A percentile compares a stretch with the other conserved stretches of the same genome.
phyloP scores from a whole-genome alignment of 2,113 vertebrate species.

The Brachirus orientalis region DNA sequence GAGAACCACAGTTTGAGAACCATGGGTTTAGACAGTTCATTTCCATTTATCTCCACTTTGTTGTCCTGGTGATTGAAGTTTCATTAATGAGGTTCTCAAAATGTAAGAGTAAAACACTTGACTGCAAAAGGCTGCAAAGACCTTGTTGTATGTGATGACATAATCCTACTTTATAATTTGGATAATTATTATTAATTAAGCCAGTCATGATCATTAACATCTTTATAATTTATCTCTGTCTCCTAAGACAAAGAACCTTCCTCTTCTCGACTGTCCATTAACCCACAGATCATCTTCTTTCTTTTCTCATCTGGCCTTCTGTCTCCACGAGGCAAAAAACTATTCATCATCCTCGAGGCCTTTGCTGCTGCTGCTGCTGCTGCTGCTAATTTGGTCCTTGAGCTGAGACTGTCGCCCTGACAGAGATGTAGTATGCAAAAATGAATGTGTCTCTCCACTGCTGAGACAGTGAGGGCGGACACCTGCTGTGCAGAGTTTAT shows the following conservation, averaged over 20 bases:
- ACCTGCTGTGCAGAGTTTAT: conserved; percentile 29
- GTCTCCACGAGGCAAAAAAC: conserved; percentile 31
- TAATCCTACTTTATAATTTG: neutral
- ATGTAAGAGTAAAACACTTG: too few species aligned
- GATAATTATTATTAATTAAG: neutral
- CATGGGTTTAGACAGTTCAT: too few species aligned
- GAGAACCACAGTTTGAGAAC: too few species aligned
- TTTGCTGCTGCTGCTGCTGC: conserved; percentile 40
- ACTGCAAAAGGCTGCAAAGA: too few species aligned
- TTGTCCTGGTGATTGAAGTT: too few species aligned
- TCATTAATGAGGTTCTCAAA: too few species aligned
- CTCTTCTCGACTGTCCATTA: conserved; percentile 25
- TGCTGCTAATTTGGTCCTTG: conserved; percentile 56
- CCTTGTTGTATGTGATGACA: too few species aligned
- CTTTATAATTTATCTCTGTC: conserved; percentile 23
- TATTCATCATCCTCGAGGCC: conserved; percentile 47
- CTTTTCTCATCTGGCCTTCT: conserved; percentile 28
- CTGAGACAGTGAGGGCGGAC: conserved; percentile 27
- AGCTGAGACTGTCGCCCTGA: conserved; percentile 31
- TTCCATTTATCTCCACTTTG: too few species aligned
- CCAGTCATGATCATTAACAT: neutral
- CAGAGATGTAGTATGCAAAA: conserved; percentile 42
- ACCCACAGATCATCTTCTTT: conserved; percentile 13
- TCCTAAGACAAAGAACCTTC: conserved; percentile 17
- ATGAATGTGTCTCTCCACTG: conserved; percentile 45